These are phyloP conservation scores for Mola mola DNA, from an alignment of 2,113 vertebrate species.

Conservation along the genomic window DNA sequence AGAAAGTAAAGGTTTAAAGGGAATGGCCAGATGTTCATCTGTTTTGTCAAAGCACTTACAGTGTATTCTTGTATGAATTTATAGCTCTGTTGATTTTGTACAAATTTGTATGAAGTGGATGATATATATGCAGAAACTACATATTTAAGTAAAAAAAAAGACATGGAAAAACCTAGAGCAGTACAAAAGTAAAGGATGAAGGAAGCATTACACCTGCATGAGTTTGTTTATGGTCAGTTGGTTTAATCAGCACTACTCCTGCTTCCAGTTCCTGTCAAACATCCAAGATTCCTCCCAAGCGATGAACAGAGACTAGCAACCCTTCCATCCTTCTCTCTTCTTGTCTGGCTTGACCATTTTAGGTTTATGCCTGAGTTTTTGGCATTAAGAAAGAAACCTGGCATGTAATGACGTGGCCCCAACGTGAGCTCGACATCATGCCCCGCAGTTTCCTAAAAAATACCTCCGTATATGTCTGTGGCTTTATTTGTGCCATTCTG, in stretches of 20 bases:
- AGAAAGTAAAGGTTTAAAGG: slow-evolving; percentile 24
- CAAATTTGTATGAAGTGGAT: too few species aligned
- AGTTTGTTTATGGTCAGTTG: slow-evolving; percentile 67
- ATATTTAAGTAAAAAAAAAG: too few species aligned
- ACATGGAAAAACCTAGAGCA: neutral
- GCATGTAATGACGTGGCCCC: neutral
- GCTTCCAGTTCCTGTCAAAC: slow-evolving; percentile 57
- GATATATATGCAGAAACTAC: too few species aligned
- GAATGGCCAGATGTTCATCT: slow-evolving; percentile 5
- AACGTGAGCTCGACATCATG: slow-evolving; percentile 4
- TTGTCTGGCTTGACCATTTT: slow-evolving; percentile 38
- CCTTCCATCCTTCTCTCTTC: slow-evolving; percentile 17
- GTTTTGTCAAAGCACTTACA: neutral
- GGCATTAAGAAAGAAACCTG: slow-evolving; percentile 25
- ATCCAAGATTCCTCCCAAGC: slow-evolving; percentile 70
- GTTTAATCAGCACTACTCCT: slow-evolving; percentile 63
- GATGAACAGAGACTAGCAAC: slow-evolving; percentile 56
- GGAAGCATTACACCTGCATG: slow-evolving; percentile 33
- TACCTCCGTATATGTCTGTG: neutral
- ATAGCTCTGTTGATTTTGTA: too few species aligned
- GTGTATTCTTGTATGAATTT: too few species aligned
- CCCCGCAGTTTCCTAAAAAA: slow-evolving; percentile 19
- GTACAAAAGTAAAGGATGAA: slow-evolving; percentile 8
- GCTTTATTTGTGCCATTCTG: neutral
- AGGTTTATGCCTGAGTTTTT: slow-evolving; percentile 34